Evolutionary conservation across 2,797 vertebrate species (phyloP).

Genomic region (Sebastes hubbsi): DNA sequence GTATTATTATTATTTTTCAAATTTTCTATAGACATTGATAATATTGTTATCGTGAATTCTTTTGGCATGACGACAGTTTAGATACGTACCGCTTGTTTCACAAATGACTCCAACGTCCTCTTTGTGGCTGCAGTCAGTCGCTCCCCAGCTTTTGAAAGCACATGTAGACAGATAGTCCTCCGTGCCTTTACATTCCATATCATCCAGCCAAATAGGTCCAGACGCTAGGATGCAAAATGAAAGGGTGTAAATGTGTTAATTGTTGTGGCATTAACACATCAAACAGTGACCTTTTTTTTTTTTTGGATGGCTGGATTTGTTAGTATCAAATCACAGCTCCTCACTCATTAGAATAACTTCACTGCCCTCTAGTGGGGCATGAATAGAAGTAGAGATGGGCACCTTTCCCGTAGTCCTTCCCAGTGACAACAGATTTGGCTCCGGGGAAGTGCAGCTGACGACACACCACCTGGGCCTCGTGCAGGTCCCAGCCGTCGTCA

Average conservation of each 20-base stretch:
- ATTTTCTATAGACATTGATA: neutral
- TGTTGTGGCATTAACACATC: neutral
- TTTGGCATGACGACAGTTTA: neutral
- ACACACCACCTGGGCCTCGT: constrained; percentile 77
- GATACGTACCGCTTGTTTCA: constrained; percentile 50
- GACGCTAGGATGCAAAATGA: constrained; percentile 39
- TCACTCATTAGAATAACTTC: neutral
- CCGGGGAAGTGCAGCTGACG: constrained; percentile 75
- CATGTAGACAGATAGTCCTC: constrained; percentile 74
- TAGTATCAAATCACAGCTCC: neutral
- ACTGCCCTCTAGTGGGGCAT: constrained; percentile 62
- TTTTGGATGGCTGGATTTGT: neutral
- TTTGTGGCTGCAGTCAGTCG: constrained; percentile 79
- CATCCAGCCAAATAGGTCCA: constrained; percentile 81
- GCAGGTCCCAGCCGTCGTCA: constrained; percentile 75
- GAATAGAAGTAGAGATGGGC: neutral
- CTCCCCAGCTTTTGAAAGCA: constrained; percentile 71
- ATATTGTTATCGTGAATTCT: neutral
- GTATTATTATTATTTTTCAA: neutral
- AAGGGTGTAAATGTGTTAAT: neutral
- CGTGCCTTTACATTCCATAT: constrained; percentile 74
- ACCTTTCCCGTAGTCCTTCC: constrained; percentile 71
- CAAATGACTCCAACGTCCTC: constrained; percentile 81
- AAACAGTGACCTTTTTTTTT: neutral
- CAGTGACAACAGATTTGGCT: constrained; percentile 52